A percentile compares a stretch with the other conserved stretches of the same genome.
These are phyloP conservation scores for Timema cristinae DNA, from an alignment of 2,888 invertebrate species.

Conservation along the genomic window DNA sequence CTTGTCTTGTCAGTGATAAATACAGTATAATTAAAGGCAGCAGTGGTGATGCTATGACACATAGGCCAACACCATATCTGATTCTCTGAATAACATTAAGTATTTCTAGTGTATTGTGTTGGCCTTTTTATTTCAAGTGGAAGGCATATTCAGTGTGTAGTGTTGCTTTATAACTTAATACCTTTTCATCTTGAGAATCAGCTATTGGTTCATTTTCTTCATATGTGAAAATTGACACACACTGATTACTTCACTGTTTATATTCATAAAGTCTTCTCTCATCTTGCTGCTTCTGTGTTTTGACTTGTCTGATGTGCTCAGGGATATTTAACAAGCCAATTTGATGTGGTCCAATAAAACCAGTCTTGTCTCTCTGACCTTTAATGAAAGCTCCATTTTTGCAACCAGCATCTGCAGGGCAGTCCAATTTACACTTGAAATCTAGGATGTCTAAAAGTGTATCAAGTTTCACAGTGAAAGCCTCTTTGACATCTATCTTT, in stretches of 20 bases:
- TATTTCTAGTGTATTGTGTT: neutral
- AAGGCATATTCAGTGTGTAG: neutral
- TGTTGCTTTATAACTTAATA: neutral
- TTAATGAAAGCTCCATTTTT: neutral
- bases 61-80: neutral
- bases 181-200: neutral
- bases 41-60: neutral
- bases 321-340: neutral
- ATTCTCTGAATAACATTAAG: neutral
- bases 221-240: neutral
- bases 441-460: neutral
- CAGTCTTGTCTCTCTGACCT: neutral
- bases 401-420: neutral
- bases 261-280: neutral
- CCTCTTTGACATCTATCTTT: neutral
- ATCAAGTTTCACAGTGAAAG: neutral
- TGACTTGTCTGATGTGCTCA: neutral
- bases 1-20: neutral
- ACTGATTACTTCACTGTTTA: neutral
- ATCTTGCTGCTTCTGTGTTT: constrained; percentile 1
- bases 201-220: too few species aligned
- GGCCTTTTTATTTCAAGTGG: neutral
- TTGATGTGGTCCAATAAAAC: neutral
- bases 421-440: neutral
- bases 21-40: neutral